Evolutionary conservation across 2,888 invertebrate species (phyloP).

Genomic region (Leptogaster cylindrica): DNA sequence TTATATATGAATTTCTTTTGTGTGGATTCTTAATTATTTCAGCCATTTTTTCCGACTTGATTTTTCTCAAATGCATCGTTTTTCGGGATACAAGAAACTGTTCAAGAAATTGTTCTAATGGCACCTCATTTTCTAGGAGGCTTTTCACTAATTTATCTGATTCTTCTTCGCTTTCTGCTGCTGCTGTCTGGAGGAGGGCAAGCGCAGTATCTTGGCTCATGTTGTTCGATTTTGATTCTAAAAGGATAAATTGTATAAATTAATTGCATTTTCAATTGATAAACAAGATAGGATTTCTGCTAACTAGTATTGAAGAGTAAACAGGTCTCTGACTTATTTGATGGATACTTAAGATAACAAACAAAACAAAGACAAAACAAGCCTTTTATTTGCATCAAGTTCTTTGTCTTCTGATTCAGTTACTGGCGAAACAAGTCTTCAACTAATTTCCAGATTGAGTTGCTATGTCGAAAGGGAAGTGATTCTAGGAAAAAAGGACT

Average conservation of each 20-base stretch:
- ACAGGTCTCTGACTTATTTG: too few species aligned
- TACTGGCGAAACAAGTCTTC: too few species aligned
- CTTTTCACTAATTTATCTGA: slow-evolving; percentile 84
- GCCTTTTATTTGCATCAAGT: too few species aligned
- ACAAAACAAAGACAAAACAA: too few species aligned
- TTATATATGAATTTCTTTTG: slow-evolving; percentile 52
- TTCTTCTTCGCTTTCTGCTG: slow-evolving; percentile 91
- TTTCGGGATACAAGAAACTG: slow-evolving; percentile 80
- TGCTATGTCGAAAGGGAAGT: too few species aligned
- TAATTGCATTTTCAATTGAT: background rate
- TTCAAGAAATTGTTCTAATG: slow-evolving; percentile 84
- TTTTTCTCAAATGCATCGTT: slow-evolving; percentile 79
- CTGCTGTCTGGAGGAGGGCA: slow-evolving; percentile 87
- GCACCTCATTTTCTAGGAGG: slow-evolving; percentile 72
- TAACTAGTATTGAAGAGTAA: too few species aligned
- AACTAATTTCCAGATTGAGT: too few species aligned
- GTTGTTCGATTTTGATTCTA: slow-evolving; percentile 77
- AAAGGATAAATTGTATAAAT: slow-evolving; percentile 51
- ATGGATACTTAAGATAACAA: slow-evolving; percentile 52
- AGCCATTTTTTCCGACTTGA: slow-evolving; percentile 93
- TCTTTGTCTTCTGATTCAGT: too few species aligned
- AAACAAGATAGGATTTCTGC: background rate
- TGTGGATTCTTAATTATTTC: slow-evolving; percentile 68
- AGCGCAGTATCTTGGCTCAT: slow-evolving; percentile 85
- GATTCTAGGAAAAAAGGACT: too few species aligned